These are phyloP conservation scores for Eilema caniola DNA, from an alignment of 2,888 invertebrate species.

Conservation along the genomic window DNA sequence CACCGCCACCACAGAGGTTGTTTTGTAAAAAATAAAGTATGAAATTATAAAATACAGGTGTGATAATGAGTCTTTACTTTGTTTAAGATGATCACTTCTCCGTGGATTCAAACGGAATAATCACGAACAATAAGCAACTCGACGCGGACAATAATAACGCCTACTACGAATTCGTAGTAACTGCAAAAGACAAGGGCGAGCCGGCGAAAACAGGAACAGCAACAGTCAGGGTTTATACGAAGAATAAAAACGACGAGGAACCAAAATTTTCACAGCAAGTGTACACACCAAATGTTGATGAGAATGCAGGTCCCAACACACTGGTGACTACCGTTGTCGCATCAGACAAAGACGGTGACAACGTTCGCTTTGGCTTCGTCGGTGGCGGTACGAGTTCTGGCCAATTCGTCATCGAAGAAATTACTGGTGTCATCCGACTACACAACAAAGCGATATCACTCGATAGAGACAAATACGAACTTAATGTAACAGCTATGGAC, in stretches of 20 bases:
- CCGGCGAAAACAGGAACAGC: slow-evolving; percentile 97
- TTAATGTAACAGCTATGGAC: slow-evolving; percentile 99
- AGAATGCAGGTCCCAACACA: slow-evolving; percentile 98
- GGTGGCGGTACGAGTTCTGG: slow-evolving; percentile 96
- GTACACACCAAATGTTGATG: slow-evolving; percentile 98
- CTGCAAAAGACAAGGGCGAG: slow-evolving; percentile 97
- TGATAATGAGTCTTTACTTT: background rate
- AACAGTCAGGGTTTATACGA: slow-evolving; percentile 98
- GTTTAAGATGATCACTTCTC: slow-evolving; percentile 96
- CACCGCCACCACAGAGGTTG: no score
- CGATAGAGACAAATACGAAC: slow-evolving; percentile 97
- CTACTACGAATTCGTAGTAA: slow-evolving; percentile 97
- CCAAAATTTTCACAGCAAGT: slow-evolving; percentile 99
- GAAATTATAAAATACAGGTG: slow-evolving; percentile 11
- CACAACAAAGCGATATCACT: slow-evolving; percentile 95
- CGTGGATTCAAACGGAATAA: slow-evolving; percentile 96
- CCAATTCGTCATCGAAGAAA: slow-evolving; percentile 98
- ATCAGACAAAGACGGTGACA: slow-evolving; percentile 98
- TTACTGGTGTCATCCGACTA: slow-evolving; percentile 96
- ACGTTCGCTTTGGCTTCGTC: slow-evolving; percentile 96
- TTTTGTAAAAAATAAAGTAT: no score
- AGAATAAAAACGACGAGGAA: slow-evolving; percentile 99
- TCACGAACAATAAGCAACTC: slow-evolving; percentile 96
- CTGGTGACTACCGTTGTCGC: slow-evolving; percentile 98
- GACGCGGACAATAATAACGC: slow-evolving; percentile 99